phyloP scores from a whole-genome alignment of 2,797 vertebrate species.

The Moxostoma hubbsi region DNA sequence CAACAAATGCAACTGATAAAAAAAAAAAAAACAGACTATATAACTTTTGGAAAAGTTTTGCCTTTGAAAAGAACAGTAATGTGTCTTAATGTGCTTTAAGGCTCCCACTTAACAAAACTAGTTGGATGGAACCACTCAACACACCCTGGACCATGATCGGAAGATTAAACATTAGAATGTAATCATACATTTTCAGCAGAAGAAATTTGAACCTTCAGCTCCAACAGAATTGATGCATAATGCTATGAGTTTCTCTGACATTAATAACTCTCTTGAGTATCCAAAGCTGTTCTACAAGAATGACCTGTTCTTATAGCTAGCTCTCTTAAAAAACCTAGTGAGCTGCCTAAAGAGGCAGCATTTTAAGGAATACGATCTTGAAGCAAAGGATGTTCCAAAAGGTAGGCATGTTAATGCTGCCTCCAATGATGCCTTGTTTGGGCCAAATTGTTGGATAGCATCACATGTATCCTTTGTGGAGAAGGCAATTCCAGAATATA shows the following conservation, averaged over 20 bases:
- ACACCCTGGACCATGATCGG: conserved; percentile 24
- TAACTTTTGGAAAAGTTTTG: neutral
- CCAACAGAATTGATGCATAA: conserved; percentile 31
- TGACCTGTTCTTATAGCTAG: neutral
- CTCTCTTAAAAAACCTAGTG: too few species aligned
- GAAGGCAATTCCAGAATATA: too few species aligned
- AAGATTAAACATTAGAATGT: conserved; percentile 43
- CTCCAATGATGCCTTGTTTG: too few species aligned
- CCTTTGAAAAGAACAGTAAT: conserved; percentile 17
- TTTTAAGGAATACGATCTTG: too few species aligned
- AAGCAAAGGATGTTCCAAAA: too few species aligned
- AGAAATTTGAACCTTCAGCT: conserved; percentile 11
- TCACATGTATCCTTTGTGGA: too few species aligned
- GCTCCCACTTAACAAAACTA: conserved; percentile 31
- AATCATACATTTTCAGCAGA: conserved; percentile 29
- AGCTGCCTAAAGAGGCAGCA: too few species aligned
- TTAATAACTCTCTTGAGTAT: conserved; percentile 24
- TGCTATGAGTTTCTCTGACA: conserved; percentile 31
- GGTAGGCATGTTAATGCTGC: too few species aligned
- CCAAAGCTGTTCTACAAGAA: neutral
- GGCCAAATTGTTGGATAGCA: too few species aligned
- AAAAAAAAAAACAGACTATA: too few species aligned
- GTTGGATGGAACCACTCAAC: conserved; percentile 27
- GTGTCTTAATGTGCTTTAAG: conserved; percentile 47
- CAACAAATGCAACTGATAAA: too few species aligned